Base-by-base conservation (phyloP, 2,888 invertebrate genomes). In the Amorpha juglandis region DNA sequence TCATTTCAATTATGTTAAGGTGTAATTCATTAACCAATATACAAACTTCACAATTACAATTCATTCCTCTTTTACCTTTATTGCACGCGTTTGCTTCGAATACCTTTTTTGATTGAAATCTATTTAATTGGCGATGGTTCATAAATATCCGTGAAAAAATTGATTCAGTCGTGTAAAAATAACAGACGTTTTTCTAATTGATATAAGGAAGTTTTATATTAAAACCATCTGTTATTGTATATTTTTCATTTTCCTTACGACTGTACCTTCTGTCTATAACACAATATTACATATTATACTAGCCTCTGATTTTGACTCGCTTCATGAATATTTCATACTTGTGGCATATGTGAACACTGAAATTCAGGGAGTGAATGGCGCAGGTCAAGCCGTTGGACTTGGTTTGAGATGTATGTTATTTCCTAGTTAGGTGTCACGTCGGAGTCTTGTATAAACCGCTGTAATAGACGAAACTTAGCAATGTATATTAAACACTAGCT, bases 321-420 rank as follows among this genome's bases (percentile, higher is more conserved):
- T 74, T 79, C 82, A 83, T 83, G 82, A 78, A 83, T 83, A 82
- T 83, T 83, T 80, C 82, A 83, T 80, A 73, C 70, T 74, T 67
- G 53, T 67, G 51, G 21, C 73, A 70, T 67, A 76, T 74, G 71
- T 71, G 66, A 69, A 42, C 58, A 63, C 55, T 63, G 63, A 58
- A 65, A 62, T 64, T 66, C 66, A 66, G 35, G 52, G 63, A 66
- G 65, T 68, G 69, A 68, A 69, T 69, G 68, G 62, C 52, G 47
- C 63, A 68, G 72, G 70, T 72, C 72, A 70, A 66, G 50, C 38
- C 21, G 68, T 65, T 68, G 38, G 68, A 68, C 71, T 65, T 64
- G 67, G 69, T 55, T 67, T 65, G 67, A 65, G 64, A 63, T 68
- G 53, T 68, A 66, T 69, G 69, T 53, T 69, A 67, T 69, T 73